These are phyloP conservation scores for Drosophila prostipennis DNA, from an alignment of 2,888 invertebrate genomes.

Conservation along the genomic window DNA sequence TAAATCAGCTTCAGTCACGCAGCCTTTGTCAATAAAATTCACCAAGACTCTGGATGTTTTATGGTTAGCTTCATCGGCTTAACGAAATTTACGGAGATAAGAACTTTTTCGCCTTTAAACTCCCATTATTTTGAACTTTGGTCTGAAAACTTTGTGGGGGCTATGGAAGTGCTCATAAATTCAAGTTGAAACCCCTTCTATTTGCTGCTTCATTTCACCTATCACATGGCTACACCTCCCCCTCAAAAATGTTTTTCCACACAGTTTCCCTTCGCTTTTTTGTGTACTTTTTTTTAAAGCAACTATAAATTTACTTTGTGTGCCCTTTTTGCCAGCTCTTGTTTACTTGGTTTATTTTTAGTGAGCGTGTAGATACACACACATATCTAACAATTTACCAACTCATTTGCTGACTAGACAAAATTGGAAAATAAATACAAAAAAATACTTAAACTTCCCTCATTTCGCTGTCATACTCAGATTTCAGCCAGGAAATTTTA, in stretches of 20 bases:
- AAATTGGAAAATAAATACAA: slow-evolving; percentile 29
- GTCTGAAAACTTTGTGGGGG: slow-evolving; percentile 17
- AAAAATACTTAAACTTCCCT: slow-evolving; percentile 30
- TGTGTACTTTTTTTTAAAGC: slow-evolving; percentile 16
- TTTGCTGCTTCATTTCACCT: slow-evolving; percentile 42
- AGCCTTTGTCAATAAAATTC: slow-evolving; percentile 21
- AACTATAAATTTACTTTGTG: slow-evolving; percentile 44
- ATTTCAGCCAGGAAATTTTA: slow-evolving; percentile 1
- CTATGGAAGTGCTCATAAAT: slow-evolving; percentile 25
- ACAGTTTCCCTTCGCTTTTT: slow-evolving; percentile 28
- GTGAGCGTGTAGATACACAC: slow-evolving; percentile 14
- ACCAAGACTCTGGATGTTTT: slow-evolving; percentile 10
- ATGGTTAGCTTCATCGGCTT: not conserved
- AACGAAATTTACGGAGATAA: slow-evolving; percentile 22
- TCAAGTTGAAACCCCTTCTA: slow-evolving; percentile 27
- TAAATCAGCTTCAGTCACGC: slow-evolving; percentile 5
- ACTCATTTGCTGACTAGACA: slow-evolving; percentile 49
- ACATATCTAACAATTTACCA: slow-evolving; percentile 27
- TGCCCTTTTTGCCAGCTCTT: slow-evolving; percentile 48
- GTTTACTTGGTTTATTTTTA: slow-evolving; percentile 45
- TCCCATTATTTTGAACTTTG: slow-evolving; percentile 24
- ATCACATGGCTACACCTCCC: slow-evolving; percentile 23
- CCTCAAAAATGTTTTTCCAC: slow-evolving; percentile 15
- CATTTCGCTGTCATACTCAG: slow-evolving; percentile 42
- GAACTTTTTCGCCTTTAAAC: slow-evolving; percentile 26